Percentiles rank a stretch among this genome's conserved stretches.
Conservation (phyloP, 1,140 invertebrate species). For the Portunus trituberculatus region DNA sequence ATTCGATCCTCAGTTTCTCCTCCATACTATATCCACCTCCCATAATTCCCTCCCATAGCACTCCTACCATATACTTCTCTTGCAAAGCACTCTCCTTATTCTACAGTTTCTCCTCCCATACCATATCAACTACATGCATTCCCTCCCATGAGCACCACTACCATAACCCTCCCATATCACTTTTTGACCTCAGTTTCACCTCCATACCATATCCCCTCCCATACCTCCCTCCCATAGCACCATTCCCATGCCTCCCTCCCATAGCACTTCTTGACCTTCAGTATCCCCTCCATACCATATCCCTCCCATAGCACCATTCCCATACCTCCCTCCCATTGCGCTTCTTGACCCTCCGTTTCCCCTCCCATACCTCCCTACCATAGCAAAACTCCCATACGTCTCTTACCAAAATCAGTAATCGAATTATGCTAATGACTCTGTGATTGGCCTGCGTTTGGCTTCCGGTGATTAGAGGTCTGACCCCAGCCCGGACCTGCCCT, state of each 20-base stretch:
- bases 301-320: no score
- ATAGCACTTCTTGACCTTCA: neutral
- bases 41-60: no score
- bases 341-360: neutral
- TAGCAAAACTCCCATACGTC: neutral
- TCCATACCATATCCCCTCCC: neutral
- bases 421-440: constrained; percentile 68
- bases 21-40: neutral
- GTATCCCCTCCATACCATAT: neutral
- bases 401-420: constrained; percentile 46
- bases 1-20: no score
- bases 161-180: no score
- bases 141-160: no score
- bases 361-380: neutral
- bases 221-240: no score
- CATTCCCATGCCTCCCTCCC: no score
- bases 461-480: constrained; percentile 56
- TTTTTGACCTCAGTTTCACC: neutral
- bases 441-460: constrained; percentile 53
- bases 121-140: no score
- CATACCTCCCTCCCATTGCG: neutral
- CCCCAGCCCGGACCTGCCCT: neutral
- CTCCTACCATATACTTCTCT: no score
- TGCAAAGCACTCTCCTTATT: no score
- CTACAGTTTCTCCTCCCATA: no score